A percentile compares a stretch with the other conserved stretches of the same genome.
These are phyloP conservation scores for Nestor notabilis DNA, from an alignment of 2,113 vertebrate genomes.

Conservation along the genomic window DNA sequence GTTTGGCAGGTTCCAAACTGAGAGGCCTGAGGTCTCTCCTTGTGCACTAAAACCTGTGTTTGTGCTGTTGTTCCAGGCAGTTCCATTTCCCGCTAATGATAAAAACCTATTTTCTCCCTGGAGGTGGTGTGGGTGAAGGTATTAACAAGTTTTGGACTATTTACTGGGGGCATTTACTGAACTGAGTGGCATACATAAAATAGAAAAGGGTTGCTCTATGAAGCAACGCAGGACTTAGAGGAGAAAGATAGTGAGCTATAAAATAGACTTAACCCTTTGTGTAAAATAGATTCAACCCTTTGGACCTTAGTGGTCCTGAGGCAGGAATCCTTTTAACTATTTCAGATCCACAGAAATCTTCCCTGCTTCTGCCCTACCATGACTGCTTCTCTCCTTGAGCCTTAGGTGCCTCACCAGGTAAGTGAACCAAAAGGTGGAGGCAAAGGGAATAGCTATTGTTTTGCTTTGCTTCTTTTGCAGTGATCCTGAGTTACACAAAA, in stretches of 20 bases:
- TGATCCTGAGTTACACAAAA: neutral
- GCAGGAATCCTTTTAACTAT: conserved; percentile 47
- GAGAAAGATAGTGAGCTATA: conserved; percentile 33
- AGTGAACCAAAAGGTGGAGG: neutral
- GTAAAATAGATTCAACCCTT: conserved; percentile 45
- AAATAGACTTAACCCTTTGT: neutral
- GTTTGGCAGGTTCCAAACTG: conserved; percentile 60
- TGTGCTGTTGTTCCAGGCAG: conserved; percentile 67
- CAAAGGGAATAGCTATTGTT: neutral
- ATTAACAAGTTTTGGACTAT: neutral
- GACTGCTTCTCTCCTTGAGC: neutral
- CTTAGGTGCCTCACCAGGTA: neutral
- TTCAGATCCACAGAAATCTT: conserved; percentile 15
- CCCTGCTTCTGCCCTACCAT: neutral
- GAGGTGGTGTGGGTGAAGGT: neutral
- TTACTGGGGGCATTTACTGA: neutral
- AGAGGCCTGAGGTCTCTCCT: conserved; percentile 52
- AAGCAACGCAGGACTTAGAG: neutral
- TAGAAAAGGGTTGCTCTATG: neutral
- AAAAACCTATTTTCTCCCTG: conserved; percentile 53
- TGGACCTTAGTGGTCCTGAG: neutral
- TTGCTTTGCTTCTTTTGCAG: neutral
- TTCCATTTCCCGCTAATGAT: conserved; percentile 68
- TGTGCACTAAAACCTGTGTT: conserved; percentile 43
- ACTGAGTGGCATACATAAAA: neutral